Conservation (phyloP, 2,888 invertebrate species). For the Chironomus riparius region DNA sequence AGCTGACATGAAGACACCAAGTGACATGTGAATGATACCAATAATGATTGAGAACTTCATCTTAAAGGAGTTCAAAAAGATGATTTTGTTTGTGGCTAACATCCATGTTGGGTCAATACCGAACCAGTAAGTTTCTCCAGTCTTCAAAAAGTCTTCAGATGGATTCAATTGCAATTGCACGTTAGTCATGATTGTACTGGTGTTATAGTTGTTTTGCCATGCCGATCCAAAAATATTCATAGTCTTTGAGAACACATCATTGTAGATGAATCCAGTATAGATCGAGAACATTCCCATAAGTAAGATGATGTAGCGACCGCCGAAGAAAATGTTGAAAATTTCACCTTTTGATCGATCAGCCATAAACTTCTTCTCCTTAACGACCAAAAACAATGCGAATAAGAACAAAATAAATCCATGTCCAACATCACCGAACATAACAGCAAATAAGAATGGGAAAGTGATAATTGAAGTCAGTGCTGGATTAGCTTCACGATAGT, state of each 20-base stretch:
- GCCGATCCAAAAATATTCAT: conserved; percentile 87
- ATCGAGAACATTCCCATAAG: conserved; percentile 96
- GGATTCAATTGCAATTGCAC: conserved; percentile 55
- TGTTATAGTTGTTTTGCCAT: conserved; percentile 59
- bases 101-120: conserved; percentile 77
- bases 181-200: conserved; percentile 42
- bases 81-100: conserved; percentile 78
- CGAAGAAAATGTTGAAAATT: conserved; percentile 96
- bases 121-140: conserved; percentile 53
- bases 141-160: conserved; percentile 41
- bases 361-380: conserved; percentile 66
- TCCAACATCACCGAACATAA: conserved; percentile 94
- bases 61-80: conserved; percentile 90
- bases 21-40: conserved; percentile 89
- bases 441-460: conserved; percentile 89
- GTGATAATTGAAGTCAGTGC: conserved; percentile 81
- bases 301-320: conserved; percentile 92
- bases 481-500: conserved; percentile 88
- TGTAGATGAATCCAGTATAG: conserved; percentile 97
- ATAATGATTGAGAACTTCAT: conserved; percentile 94
- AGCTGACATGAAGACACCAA: conserved; percentile 79
- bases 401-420: conserved; percentile 77
- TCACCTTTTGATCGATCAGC: conserved; percentile 63
- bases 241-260: conserved; percentile 93
- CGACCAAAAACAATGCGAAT: conserved; percentile 72